Percentiles rank a stretch among this genome's conserved stretches.
phyloP scores from a whole-genome alignment of 2,888 invertebrate species.

The Drosophila imparisetae region DNA sequence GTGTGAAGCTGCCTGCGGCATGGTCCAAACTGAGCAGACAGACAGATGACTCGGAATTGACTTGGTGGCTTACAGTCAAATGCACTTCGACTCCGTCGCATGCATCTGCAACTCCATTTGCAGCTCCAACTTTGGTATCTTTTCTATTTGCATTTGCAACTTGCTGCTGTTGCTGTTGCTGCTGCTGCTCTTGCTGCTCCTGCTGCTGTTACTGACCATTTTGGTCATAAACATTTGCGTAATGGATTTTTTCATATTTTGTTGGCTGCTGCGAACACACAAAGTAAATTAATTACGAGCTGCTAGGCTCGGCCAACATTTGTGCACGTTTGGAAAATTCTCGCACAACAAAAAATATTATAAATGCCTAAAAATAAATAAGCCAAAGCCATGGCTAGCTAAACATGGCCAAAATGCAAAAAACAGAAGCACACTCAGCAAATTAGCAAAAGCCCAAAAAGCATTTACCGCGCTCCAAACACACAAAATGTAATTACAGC shows the following conservation, averaged over 20 bases:
- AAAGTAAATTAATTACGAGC: constrained; percentile 80
- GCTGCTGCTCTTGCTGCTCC: constrained; percentile 25
- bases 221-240: constrained; percentile 81
- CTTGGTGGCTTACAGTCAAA: constrained; percentile 64
- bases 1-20: constrained; percentile 29
- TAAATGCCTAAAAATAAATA: constrained; percentile 75
- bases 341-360: constrained; percentile 58
- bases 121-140: constrained; percentile 67
- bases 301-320: constrained; percentile 47
- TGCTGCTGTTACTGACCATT: constrained; percentile 66
- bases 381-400: constrained; percentile 56
- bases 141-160: constrained; percentile 76
- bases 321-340: constrained; percentile 64
- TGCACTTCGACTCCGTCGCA: constrained; percentile 61
- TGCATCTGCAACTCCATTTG: constrained; percentile 69
- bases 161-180: constrained; percentile 10
- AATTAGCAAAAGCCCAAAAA: constrained; percentile 74
- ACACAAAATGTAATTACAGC: constrained; percentile 76
- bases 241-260: constrained; percentile 81
- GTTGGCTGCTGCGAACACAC: constrained; percentile 74
- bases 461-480: constrained; percentile 58
- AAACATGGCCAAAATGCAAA: constrained; percentile 62
- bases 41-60: constrained; percentile 48
- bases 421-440: constrained; percentile 77
- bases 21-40: constrained; percentile 32